phyloP scores from a whole-genome alignment of 2,113 vertebrate species.

The Emydocephalus ijimae region DNA sequence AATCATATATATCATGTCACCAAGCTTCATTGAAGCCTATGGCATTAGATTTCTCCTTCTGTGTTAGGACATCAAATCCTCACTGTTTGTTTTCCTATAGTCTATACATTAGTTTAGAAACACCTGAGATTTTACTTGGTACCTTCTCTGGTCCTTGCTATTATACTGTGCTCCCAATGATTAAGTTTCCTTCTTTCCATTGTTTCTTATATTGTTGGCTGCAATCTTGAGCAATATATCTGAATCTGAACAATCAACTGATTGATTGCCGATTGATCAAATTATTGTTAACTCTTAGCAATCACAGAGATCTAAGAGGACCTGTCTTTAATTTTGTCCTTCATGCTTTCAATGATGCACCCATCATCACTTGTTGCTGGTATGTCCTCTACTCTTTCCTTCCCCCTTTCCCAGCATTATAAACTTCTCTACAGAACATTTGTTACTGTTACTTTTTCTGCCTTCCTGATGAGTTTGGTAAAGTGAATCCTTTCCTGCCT shows the following conservation, averaged over 20 bases:
- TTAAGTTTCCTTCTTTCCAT: not conserved
- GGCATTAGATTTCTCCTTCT: not conserved
- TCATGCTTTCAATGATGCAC: not conserved
- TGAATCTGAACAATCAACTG: not conserved
- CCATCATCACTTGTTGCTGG: not conserved
- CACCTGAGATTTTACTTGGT: not conserved
- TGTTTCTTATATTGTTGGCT: not conserved
- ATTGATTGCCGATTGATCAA: not conserved
- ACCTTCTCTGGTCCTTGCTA: not conserved
- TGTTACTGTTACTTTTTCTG: not conserved
- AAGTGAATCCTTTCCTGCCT: not conserved
- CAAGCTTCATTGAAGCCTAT: not conserved
- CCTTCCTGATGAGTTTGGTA: not conserved
- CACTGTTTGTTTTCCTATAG: not conserved
- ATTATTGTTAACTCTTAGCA: not conserved
- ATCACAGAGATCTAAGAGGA: not conserved
- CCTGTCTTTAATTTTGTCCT: not conserved
- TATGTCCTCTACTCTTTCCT: not conserved
- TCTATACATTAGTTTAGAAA: not conserved
- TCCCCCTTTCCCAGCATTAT: not conserved
- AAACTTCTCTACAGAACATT: not conserved
- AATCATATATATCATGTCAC: not conserved
- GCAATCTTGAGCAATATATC: not conserved
- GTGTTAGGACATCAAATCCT: not conserved
- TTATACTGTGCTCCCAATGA: not conserved